Base-by-base conservation (phyloP, 2,888 invertebrate genomes). In the Deroplatys truncata region DNA sequence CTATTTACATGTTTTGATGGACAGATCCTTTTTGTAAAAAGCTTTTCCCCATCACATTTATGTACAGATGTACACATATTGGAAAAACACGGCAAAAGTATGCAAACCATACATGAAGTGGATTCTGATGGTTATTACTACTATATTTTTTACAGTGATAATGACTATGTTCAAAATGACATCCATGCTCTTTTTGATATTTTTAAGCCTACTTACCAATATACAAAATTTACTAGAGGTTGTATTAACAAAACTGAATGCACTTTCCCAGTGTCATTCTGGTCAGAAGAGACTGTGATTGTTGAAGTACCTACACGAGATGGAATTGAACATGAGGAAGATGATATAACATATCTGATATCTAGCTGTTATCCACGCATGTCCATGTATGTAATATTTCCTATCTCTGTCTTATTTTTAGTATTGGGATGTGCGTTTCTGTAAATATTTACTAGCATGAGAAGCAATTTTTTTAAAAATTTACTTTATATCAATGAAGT, bases 141-240 rank as follows among this genome's bases (percentile, higher is more conserved):
- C 93, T 98, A 98, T 92, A 97, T 98, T 91, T 98, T 98, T 93
- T 98, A 97, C 92, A 97, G 97, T 92, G 97, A 98, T 93, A 97
- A 98, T 93, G 97, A 97, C 93, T 94, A 96, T 91, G 96, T 96
- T 16, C 95, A 94, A 86, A 98, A 98, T 93, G 96, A 97, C 92
- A 97, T 98, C 92, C 97, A 97, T 93, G 97, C 97, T 10, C 95
- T 97, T 91, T 97, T 98, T 93, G 97, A 98, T 93, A 97, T 98
- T 92, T 96, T 96, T 92, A 98, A 98, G 92, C 97, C 97, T 25
- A 97, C 97, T 91, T 97, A 97, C 93, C 96, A 96, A 92, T 97
- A 96, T 93, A 95, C 96, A 83, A 96, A 96, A 92, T 95, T 95
- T 91, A 94, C 95, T 2, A 95, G 96, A 92, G 95, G 95, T 87